Conservation (phyloP, 2,888 invertebrate genomes). For the Hypselothyrea guttata region DNA sequence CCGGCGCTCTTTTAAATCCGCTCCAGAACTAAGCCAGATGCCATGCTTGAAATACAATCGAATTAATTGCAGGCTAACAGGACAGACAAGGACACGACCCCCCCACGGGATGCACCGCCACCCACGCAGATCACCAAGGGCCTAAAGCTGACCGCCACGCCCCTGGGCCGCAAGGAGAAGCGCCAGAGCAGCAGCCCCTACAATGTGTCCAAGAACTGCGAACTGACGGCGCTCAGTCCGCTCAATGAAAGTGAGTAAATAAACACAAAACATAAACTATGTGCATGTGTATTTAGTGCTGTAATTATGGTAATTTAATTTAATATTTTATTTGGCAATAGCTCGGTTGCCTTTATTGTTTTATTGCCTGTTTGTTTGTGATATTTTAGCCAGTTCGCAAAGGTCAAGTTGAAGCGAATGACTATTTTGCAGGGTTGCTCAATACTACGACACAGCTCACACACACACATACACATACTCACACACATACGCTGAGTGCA, state of each 20-base stretch:
- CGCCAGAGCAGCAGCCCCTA: constrained; percentile 96
- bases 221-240: constrained; percentile 93
- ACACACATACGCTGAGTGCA: neutral
- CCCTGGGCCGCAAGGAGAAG: constrained; percentile 85
- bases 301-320: neutral
- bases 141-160: constrained; percentile 79
- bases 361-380: constrained; percentile 39
- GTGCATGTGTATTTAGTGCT: neutral
- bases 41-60: constrained; percentile 20
- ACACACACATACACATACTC: constrained; percentile 12
- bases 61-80: constrained; percentile 78
- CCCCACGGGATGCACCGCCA: constrained; percentile 82
- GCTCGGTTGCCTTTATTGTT: constrained; percentile 6
- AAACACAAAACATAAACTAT: no score
- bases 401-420: constrained; percentile 62
- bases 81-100: constrained; percentile 79
- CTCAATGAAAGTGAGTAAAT: constrained; percentile 90
- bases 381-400: constrained; percentile 63
- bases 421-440: constrained; percentile 50
- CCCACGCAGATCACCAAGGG: constrained; percentile 81
- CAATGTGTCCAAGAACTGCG: constrained; percentile 96
- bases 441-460: constrained; percentile 36
- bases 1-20: neutral
- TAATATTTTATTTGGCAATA: neutral
- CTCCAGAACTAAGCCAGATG: neutral